Evolutionary conservation across 2,113 vertebrate genomes (phyloP).

Genomic region (Lophotis ruficrista): DNA sequence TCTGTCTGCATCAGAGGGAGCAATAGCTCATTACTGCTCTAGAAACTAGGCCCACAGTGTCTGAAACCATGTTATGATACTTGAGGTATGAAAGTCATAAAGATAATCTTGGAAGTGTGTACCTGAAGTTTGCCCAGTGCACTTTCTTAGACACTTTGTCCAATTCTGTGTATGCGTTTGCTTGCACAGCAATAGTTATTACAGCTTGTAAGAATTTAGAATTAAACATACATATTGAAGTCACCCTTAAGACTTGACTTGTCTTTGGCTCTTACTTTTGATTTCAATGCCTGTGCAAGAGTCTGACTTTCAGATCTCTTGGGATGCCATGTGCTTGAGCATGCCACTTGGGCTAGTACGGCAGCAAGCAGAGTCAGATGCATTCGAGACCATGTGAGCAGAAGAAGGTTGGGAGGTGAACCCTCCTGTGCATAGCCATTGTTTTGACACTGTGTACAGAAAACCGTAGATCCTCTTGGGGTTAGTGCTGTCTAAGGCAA

Average conservation of each 20-base stretch:
- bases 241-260: background rate
- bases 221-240: background rate
- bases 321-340: background rate
- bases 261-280: background rate
- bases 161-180: background rate
- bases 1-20: background rate
- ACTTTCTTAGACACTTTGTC: background rate
- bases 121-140: background rate
- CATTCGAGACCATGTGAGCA: background rate
- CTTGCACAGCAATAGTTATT: background rate
- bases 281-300: background rate
- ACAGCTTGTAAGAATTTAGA: background rate
- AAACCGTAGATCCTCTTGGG: background rate
- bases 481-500: background rate
- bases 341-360: fast-evolving
- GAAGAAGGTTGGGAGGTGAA: background rate
- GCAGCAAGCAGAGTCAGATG: background rate
- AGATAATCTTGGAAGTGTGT: background rate
- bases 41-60: background rate
- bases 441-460: background rate
- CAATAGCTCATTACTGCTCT: background rate
- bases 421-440: background rate
- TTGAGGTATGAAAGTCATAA: background rate
- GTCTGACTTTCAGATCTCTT: background rate
- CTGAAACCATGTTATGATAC: background rate